Evolutionary conservation across 2,888 invertebrate genomes (phyloP), one percentile per base, ranked within the genome.

Genomic region (Melikaiella ostensackeni): DNA sequence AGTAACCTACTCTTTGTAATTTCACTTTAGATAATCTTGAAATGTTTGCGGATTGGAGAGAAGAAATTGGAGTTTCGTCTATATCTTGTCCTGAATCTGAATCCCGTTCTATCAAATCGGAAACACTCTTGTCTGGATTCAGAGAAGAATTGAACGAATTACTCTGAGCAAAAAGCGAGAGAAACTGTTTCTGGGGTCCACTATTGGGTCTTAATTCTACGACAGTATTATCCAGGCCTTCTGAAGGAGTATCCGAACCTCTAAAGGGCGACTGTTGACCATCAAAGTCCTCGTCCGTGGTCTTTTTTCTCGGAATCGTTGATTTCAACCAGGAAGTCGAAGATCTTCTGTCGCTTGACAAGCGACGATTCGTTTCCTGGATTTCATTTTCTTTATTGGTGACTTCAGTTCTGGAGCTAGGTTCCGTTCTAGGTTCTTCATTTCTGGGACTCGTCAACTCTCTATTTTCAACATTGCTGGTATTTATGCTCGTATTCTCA

Each of bases 1-100:
- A 99, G 91, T 99, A 99, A 8, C 98, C 98, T 0, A 93, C 94
- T 0, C 98, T 93, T 0, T 94, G 94, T 61, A 98, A 92, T 9
- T 94, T 93, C 8, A 98, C 95, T 1, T 97, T 97, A 0, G 97
- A 94, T 0, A 96, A 95, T 89, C 96, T 95, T 0, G 93, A 92
- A 3, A 92, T 91, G 77, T 85, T 85, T 46, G 88, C 88, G 9
- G 80, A 75, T 78, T 86, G 87, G 7, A 81, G 79, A 21, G 80
- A 74, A 19, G 84, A 81, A 5, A 84, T 63, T 9, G 85, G 79
- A 74, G 80, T 85, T 19, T 89, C 89, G 5, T 89, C 87, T 4
- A 86, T 79, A 77, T 89, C 88, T 46, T 79, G 78, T 6, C 76
- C 77, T 3, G 84, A 88, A 76, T 87, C 89, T 38, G 84, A 82